Conservation (phyloP, 2,797 vertebrate genomes). For the Girardinus metallicus region DNA sequence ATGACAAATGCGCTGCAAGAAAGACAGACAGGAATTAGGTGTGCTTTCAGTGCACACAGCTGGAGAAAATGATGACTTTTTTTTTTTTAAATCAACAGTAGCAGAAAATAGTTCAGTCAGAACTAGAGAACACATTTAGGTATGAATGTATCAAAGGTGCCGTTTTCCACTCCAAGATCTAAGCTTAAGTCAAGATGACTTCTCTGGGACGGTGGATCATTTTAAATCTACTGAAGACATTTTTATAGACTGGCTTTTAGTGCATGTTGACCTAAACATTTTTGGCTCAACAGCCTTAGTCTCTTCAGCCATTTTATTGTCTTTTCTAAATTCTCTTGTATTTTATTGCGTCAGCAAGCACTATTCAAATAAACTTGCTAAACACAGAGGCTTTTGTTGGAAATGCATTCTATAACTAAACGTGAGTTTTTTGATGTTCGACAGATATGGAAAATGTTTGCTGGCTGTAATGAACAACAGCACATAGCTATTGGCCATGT, state of each 20-base stretch:
- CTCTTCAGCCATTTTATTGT: background rate
- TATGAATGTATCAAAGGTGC: background rate
- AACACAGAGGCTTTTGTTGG: background rate
- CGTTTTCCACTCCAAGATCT: background rate
- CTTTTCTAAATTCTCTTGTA: background rate
- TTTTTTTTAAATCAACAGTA: background rate
- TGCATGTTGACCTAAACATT: background rate
- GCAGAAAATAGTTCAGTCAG: background rate
- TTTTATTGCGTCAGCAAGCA: background rate
- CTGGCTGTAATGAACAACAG: background rate
- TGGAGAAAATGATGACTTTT: background rate
- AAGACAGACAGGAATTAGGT: background rate
- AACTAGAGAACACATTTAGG: too few species aligned
- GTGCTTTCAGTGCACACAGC: background rate
- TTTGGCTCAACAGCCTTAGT: background rate
- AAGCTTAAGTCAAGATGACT: background rate
- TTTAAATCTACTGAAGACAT: background rate
- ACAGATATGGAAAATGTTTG: background rate
- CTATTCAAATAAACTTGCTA: background rate
- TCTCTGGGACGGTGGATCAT: background rate
- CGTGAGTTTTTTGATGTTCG: background rate
- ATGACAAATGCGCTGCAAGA: slow-evolving; percentile 84
- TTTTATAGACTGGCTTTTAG: background rate
- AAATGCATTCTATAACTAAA: background rate
- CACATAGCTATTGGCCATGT: background rate